Base-by-base conservation (phyloP, 2,113 vertebrate genomes). In the Trichomycterus rosablanca region DNA sequence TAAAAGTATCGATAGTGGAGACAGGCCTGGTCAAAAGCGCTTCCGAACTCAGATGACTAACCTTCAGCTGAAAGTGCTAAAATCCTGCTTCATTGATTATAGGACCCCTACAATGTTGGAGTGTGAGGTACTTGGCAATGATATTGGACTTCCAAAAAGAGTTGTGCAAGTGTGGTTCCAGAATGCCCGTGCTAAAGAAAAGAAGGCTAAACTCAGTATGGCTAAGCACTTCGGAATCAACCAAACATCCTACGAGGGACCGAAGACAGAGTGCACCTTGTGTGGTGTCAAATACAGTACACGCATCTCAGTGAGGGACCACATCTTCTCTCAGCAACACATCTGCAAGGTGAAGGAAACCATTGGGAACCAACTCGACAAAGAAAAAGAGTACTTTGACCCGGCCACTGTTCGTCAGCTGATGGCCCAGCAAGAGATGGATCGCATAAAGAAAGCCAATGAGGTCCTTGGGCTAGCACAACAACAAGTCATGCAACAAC, bases 91-190 rank as follows among this genome's bases (percentile, higher is more conserved):
- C 80, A 96, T 90, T 71, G 95, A 99, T 88, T 99, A 99, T 74
- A 90, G 96, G 86, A 99, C 96, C 5, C 96, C 96, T 11, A 99
- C 96, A 46, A 98, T 99, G 96, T 84, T 98, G 77, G 96, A 99
- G 87, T 99, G 96, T 80, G 95, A 99, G 83, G 94, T 99, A 74
- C 89, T 99, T 75, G 96, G 96, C 80, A 99, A 97, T 86, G 96
- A 99, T 16, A 97, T 99, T 83, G 96, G 95, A 89, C 92, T 99
- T 88, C 96, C 96, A 90, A 99, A 99, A 88, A 91, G 96, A 88
- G 96, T 99, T 61, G 95, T 98, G 81, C 96, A 99, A 86, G 96
- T 99, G 81, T 99, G 96, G 96, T 99, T 99, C 88, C 96, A 99
- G 87, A 99, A 99, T 81, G 95, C 96, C 59, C 89, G 95, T 75